phyloP scores from a whole-genome alignment of 2,113 vertebrate genomes.

The Neotoma lepida region DNA sequence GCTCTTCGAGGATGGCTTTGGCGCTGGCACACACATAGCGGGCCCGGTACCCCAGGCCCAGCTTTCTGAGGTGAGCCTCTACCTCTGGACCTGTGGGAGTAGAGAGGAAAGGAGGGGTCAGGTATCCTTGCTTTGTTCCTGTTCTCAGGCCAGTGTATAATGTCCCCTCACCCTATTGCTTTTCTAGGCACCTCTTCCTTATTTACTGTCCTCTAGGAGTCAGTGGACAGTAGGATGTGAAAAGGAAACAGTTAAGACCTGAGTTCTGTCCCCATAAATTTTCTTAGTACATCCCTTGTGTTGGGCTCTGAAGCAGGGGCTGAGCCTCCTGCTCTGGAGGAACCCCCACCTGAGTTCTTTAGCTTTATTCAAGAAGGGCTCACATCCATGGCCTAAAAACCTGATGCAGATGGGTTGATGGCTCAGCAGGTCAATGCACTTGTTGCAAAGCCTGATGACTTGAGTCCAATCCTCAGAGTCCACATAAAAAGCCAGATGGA shows the following conservation, averaged over 20 bases:
- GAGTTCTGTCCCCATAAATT: not conserved
- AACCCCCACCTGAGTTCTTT: not conserved
- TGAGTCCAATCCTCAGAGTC: not conserved
- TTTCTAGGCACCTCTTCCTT: not conserved
- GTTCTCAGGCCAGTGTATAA: not conserved
- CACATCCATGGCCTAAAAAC: slow-evolving; percentile 11
- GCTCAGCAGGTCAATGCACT: not conserved
- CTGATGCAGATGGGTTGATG: not conserved
- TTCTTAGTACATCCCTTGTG: not conserved
- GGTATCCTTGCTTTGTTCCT: not conserved
- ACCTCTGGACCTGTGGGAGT: slow-evolving; percentile 84
- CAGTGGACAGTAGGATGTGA: not conserved
- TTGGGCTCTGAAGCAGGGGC: not conserved
- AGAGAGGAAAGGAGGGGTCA: not conserved
- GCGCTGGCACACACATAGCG: slow-evolving; percentile 92
- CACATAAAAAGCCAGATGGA: not conserved
- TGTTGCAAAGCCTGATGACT: not conserved
- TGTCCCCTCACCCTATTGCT: not conserved
- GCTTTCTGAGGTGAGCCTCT: slow-evolving; percentile 88
- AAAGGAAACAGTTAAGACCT: not conserved
- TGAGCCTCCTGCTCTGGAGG: not conserved
- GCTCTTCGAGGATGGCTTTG: slow-evolving; percentile 85
- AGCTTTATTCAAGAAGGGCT: not conserved
- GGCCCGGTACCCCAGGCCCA: slow-evolving; percentile 96
- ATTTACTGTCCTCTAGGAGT: not conserved